Conservation (phyloP, 1,140 invertebrate species). For the Bicyclus anynana region DNA sequence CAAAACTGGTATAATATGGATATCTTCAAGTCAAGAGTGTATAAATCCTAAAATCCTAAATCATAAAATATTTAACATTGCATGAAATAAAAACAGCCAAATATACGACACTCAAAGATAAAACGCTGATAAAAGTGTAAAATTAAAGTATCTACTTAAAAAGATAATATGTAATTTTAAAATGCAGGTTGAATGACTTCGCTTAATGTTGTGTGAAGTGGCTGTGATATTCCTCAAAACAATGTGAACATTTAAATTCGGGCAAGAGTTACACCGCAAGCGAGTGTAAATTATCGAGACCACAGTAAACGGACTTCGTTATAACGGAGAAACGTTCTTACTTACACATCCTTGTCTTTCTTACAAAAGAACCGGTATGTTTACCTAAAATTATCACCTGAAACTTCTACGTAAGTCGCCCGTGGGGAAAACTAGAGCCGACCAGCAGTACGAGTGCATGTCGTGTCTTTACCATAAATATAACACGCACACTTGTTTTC, state of each 20-base stretch:
- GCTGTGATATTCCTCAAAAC: conserved; percentile 33
- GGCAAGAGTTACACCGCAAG: conserved; percentile 37
- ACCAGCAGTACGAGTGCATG: conserved; percentile 38
- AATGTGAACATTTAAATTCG: conserved; percentile 43
- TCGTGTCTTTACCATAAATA: conserved; percentile 28
- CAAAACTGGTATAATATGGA: no score
- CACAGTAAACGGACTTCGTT: conserved; percentile 22
- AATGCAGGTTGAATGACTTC: conserved; percentile 38
- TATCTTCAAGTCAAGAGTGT: no score
- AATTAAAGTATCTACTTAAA: neutral
- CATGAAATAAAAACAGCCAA: no score
- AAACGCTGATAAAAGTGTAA: no score
- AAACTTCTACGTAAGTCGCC: conserved; percentile 32
- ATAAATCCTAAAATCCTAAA: no score
- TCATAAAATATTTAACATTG: no score
- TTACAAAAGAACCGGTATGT: conserved; percentile 28
- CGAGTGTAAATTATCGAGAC: conserved; percentile 48
- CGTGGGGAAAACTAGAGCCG: conserved; percentile 37
- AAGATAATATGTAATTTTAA: conserved; percentile 11
- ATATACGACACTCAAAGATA: neutral
- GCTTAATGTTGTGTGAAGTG: conserved; percentile 25
- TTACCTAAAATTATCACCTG: conserved; percentile 48
- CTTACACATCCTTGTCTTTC: conserved; percentile 25
- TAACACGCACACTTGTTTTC: conserved; percentile 3
- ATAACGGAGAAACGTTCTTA: conserved; percentile 25